Percentiles rank a stretch among this genome's conserved stretches.
Conservation (phyloP, 2,113 vertebrate species). For the Sciurus niger region DNA sequence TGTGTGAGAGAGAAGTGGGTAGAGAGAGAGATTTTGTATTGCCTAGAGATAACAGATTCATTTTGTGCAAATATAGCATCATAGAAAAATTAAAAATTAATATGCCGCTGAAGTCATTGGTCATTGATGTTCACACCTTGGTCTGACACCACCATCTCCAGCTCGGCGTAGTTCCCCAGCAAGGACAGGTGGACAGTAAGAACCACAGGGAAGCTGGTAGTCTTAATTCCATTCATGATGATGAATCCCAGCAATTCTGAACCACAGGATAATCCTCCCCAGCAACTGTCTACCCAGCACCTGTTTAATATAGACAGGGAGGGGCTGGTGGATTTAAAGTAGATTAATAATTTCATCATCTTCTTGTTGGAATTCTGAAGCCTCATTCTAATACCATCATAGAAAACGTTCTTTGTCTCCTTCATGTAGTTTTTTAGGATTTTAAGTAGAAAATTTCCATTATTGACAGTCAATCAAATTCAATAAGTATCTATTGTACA, state of each 20-base stretch:
- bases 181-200: too few species aligned
- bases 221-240: neutral
- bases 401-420: neutral
- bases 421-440: neutral
- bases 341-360: neutral
- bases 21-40: too few species aligned
- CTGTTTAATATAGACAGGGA: neutral
- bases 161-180: neutral
- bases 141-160: too few species aligned
- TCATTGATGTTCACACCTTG: neutral
- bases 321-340: neutral
- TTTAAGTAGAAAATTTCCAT: neutral
- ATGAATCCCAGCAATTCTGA: neutral
- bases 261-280: neutral
- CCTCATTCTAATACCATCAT: neutral
- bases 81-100: neutral
- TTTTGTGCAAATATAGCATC: neutral
- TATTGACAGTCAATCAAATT: neutral
- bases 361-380: neutral
- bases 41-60: neutral
- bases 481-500: neutral
- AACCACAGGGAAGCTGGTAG: neutral
- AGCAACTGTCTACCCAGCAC: rapidly evolving
- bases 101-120: neutral
- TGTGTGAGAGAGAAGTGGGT: neutral